These are phyloP conservation scores for Galagoides demidoff DNA, from an alignment of 2,797 vertebrate species.

Conservation along the genomic window DNA sequence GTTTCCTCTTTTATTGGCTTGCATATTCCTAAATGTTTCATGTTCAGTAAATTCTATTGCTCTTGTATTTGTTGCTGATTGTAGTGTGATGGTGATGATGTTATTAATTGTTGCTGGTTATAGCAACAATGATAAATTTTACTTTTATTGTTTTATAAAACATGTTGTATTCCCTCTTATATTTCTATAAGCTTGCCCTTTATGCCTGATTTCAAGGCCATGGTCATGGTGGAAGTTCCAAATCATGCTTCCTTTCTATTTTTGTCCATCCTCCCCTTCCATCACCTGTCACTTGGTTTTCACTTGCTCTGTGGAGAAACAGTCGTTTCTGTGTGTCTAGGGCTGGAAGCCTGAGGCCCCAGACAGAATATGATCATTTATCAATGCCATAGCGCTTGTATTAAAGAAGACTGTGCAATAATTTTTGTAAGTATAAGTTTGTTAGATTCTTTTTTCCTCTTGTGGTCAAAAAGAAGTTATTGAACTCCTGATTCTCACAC, in stretches of 20 bases:
- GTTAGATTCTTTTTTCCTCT: constrained; percentile 1
- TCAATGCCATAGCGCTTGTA: background rate
- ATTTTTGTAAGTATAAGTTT: background rate
- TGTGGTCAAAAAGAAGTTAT: background rate
- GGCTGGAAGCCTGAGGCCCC: background rate
- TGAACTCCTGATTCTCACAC: constrained; percentile 23
- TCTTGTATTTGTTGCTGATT: background rate
- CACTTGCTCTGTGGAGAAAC: background rate
- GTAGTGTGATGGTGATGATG: background rate
- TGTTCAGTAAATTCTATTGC: background rate
- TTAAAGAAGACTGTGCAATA: constrained; percentile 5
- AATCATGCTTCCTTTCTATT: background rate
- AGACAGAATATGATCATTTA: background rate
- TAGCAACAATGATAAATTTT: background rate
- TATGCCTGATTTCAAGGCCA: constrained; percentile 26
- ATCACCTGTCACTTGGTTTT: constrained; percentile 24
- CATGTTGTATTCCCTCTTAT: background rate
- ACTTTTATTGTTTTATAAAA: background rate
- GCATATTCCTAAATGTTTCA: background rate
- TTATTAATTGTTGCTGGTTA: background rate
- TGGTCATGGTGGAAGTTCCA: background rate
- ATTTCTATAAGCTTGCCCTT: background rate
- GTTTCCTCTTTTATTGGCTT: background rate
- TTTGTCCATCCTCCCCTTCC: background rate
- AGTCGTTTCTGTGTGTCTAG: background rate